phyloP scores from a whole-genome alignment of 2,888 invertebrate species.

The Sclerodermus sp. region DNA sequence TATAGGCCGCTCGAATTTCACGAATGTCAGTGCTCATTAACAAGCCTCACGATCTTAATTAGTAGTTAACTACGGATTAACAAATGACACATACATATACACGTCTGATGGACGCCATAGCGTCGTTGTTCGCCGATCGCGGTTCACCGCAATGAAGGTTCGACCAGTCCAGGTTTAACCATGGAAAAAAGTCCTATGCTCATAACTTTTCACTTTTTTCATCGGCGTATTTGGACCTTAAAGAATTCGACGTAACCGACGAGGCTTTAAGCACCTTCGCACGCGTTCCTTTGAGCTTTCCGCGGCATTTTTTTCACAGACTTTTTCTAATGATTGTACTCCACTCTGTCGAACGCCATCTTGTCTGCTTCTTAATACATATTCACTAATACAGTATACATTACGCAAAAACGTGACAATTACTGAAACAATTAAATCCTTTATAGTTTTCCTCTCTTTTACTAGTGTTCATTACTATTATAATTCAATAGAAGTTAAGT shows the following conservation, averaged over 20 bases:
- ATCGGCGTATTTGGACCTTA: conserved; percentile 6
- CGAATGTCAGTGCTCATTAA: conserved; percentile 8
- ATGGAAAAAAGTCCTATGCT: too few species aligned
- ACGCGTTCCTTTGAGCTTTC: conserved; percentile 40
- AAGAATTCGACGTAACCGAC: conserved; percentile 10
- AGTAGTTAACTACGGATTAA: conserved; percentile 39
- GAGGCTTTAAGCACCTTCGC: conserved; percentile 25
- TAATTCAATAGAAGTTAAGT: too few species aligned
- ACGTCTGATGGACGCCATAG: conserved; percentile 51
- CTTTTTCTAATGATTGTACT: conserved; percentile 43
- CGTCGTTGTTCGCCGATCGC: conserved; percentile 44
- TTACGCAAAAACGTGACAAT: too few species aligned
- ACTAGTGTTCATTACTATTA: too few species aligned
- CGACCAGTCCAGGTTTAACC: too few species aligned
- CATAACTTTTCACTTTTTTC: too few species aligned
- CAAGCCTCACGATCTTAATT: conserved; percentile 28
- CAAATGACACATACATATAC: conserved; percentile 36
- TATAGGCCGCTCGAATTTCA: conserved; percentile 12
- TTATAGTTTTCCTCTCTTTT: too few species aligned
- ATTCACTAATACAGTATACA: conserved; percentile 3
- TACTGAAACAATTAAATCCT: too few species aligned
- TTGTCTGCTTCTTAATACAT: conserved; percentile 37
- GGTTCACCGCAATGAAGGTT: conserved; percentile 27
- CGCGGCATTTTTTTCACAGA: conserved; percentile 45
- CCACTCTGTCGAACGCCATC: conserved; percentile 44